Percentiles rank a stretch among this genome's conserved stretches.
phyloP scores from a whole-genome alignment of 1,140 invertebrate species.

The Muscidifurax raptorellus region DNA sequence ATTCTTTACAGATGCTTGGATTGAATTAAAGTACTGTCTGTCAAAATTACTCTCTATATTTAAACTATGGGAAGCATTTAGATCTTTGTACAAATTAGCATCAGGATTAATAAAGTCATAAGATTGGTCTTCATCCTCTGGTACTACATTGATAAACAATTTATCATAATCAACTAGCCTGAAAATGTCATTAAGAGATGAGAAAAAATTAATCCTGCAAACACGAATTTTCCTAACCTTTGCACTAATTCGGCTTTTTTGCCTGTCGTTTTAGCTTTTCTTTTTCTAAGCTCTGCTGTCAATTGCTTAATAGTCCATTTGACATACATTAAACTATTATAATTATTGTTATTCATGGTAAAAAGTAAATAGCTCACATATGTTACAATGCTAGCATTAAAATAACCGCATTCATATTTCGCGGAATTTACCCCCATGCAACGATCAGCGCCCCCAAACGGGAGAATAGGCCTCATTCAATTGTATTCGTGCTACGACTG shows the following conservation, averaged over 20 bases:
- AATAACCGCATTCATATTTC: not conserved
- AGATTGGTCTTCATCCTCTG: not conserved
- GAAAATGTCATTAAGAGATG: not conserved
- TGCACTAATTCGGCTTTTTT: slow-evolving; percentile 4
- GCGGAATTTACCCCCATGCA: not conserved
- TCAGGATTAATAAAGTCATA: not conserved
- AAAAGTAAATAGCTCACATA: not conserved
- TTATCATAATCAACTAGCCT: not conserved
- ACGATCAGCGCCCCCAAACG: not conserved
- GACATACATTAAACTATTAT: not conserved
- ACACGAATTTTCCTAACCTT: not conserved
- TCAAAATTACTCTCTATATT: not conserved
- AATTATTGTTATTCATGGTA: not conserved
- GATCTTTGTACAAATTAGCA: not conserved
- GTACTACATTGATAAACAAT: not conserved
- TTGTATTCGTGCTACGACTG: too few species aligned
- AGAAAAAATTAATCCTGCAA: not conserved
- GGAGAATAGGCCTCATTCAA: too few species aligned
- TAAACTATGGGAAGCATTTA: slow-evolving; percentile 10
- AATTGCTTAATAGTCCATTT: not conserved
- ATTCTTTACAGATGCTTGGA: not conserved
- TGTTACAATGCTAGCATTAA: not conserved
- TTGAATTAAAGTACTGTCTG: not conserved
- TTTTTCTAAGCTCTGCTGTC: not conserved
- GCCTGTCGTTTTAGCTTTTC: not conserved